Evolutionary conservation across 2,888 invertebrate genomes (phyloP), one percentile per base, ranked within the genome.

Genomic region (Aleiodes testaceus): DNA sequence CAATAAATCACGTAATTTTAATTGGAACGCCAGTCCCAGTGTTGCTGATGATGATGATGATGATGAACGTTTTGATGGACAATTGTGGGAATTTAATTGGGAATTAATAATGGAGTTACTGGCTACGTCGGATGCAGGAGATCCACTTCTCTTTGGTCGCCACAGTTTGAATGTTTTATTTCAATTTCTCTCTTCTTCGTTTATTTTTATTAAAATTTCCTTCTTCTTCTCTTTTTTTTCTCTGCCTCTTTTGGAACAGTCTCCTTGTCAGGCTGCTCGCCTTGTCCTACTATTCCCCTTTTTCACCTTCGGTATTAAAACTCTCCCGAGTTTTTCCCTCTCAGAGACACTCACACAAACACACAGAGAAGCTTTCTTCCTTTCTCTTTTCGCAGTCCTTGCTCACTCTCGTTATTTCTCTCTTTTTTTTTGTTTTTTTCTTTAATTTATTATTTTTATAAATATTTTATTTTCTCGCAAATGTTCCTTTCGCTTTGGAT

Each of bases 111-210:
- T 67, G 11, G 69, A 74, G 69, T 73, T 72, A 16, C 69, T 67
- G 50, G 67, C 73, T 69, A 70, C 61, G 69, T 66, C 75, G 66
- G 72, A 63, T 53, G 75, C 74, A 47, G 73, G 71, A 72, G 74
- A 69, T 66, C 65, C 69, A 69, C 75, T 72, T 70, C 74, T 79
- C 80, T 78, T 79, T 79, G 75, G 79, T 84, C 85, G 85, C 86
- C 84, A 85, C 86, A 85, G 83, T 79, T 85, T 85, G 85, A 76
- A 78, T 75, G 72, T 65, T 68, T 65, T 66, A 18, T 44, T 45
- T 49, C 36, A 42, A 61, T 50, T 44, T 44, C 14, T 70, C 22
- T 20, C 9, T 45, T 45, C 45, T 22, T 45, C 63, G 44, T 45
- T 47, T 47, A 14, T 47, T 47, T 47, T 47, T 47, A 14, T 16